Evolutionary conservation across 2,113 vertebrate genomes (phyloP).

Genomic region (Meleagris gallopavo): DNA sequence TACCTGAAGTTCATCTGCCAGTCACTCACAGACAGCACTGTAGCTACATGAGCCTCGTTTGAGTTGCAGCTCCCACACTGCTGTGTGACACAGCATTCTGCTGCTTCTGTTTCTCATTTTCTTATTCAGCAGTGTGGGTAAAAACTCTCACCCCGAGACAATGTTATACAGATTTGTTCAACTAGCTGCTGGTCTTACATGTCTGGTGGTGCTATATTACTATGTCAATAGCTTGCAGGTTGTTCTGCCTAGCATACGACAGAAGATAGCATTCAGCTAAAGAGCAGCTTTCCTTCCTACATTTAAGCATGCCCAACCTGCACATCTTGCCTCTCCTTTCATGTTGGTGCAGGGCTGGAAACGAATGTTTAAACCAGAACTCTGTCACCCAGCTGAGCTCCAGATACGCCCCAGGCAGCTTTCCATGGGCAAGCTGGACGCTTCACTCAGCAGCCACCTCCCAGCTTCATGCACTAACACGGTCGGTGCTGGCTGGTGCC

Average conservation of each 20-base stretch:
- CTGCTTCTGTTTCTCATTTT: neutral
- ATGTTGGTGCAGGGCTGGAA: neutral
- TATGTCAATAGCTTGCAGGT: neutral
- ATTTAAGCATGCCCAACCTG: neutral
- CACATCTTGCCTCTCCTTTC: neutral
- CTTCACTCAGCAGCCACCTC: neutral
- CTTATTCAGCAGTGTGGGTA: neutral
- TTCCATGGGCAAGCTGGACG: neutral
- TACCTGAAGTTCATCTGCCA: neutral
- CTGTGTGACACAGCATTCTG: neutral
- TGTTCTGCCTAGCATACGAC: neutral
- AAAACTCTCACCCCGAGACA: neutral
- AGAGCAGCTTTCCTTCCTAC: neutral
- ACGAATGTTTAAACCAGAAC: neutral
- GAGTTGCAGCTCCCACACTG: neutral
- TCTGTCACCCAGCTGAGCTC: neutral
- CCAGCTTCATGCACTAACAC: fast-evolving
- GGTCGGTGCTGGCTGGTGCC: neutral
- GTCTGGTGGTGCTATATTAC: neutral
- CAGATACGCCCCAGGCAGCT: neutral
- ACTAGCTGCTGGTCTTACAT: neutral
- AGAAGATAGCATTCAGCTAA: neutral
- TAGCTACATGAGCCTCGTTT: neutral
- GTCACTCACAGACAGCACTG: neutral
- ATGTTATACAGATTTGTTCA: neutral